Percentiles rank a stretch among this genome's conserved stretches.
Conservation (phyloP, 92 coral and sea anemone genomes). For the Heteractis magnifica region DNA sequence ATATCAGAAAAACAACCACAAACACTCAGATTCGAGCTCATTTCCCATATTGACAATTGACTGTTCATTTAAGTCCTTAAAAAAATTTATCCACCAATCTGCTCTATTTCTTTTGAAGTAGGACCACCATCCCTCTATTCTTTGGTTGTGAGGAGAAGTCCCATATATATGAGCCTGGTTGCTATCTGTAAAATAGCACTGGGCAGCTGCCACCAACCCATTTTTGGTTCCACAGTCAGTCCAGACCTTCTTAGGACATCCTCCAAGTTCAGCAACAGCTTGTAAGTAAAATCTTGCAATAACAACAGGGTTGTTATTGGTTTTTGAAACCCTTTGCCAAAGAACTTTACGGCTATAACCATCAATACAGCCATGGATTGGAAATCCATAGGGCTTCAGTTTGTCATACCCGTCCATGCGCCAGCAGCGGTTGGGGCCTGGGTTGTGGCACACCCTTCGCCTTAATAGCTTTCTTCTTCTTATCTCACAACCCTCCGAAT, state of each 20-base stretch:
- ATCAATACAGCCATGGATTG: neutral
- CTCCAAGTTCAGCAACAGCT: slow-evolving; percentile 36
- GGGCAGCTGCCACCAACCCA: slow-evolving; percentile 36
- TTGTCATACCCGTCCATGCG: slow-evolving; percentile 30
- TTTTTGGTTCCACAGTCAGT: slow-evolving; percentile 57
- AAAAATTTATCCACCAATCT: slow-evolving; percentile 48
- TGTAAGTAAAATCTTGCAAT: slow-evolving; percentile 34
- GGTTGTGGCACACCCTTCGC: slow-evolving; percentile 23
- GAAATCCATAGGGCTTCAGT: too few relatives aligned
- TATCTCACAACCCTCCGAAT: slow-evolving; percentile 49
- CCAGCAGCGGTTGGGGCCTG: slow-evolving; percentile 39
- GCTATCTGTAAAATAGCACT: slow-evolving; percentile 31
- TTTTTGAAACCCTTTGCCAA: slow-evolving; percentile 42
- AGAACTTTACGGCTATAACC: slow-evolving; percentile 36
- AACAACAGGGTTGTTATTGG: slow-evolving; percentile 45
- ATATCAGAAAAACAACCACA: slow-evolving; percentile 40
- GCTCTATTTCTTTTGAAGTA: slow-evolving; percentile 33
- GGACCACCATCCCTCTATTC: slow-evolving; percentile 54
- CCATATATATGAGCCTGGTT: slow-evolving; percentile 47
- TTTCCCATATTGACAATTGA: slow-evolving; percentile 34
- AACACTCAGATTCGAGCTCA: slow-evolving; percentile 33
- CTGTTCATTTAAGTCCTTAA: slow-evolving; percentile 39
- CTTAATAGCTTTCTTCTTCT: slow-evolving; percentile 33
- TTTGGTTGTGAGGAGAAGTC: slow-evolving; percentile 42
- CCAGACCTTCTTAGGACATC: slow-evolving; percentile 45